Evolutionary conservation across 2,888 invertebrate genomes (phyloP), one percentile per base, ranked within the genome.

Genomic region (Koerneria pararmatus): DNA sequence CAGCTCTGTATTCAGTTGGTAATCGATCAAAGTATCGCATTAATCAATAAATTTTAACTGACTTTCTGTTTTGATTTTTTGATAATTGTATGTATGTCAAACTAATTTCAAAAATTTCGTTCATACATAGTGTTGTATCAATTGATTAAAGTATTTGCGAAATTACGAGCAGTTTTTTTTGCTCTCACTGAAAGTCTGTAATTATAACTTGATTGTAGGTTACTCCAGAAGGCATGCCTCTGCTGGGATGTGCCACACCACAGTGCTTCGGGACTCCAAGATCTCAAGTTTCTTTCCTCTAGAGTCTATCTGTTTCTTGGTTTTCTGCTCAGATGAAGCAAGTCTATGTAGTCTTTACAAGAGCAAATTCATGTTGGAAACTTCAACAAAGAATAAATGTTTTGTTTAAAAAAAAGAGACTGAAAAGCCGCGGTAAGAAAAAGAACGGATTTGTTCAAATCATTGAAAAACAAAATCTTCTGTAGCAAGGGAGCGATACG

Each of bases 231-330:
- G 77, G 77, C 37, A 66, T 72, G 24, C 74, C 75, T 15, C 77
- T 79, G 27, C 72, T 79, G 8, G 79, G 79, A 48, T 79, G 79
- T 62, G 79, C 70, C 4, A 69, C 73, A n/a, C 79, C 79, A 34
- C 70, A 71, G 31, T 79, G 79, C 54, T 75, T 74, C 41, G 77
- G 77, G 24, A 69, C 73, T 54, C 73, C 71, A 49, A 68, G 34
- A 74, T 73, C 32, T 74, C 74, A 34, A 61, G 66, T 32, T 66
- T 69, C 46, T 29, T 74, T 24, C 60, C 69, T 51, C 76, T 74
- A 46, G 77, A 77, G 37, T 67, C 72, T 27, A 69, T 57, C 34
- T 77, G 76, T 59, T 65, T 67, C 29, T 75, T 75, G 32, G 69
- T 69, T 61, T 56, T 35, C 37, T 29, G 56, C n/a, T n/a, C 27